Conservation (phyloP, 2,113 vertebrate species). For the Casuarius casuarius region DNA sequence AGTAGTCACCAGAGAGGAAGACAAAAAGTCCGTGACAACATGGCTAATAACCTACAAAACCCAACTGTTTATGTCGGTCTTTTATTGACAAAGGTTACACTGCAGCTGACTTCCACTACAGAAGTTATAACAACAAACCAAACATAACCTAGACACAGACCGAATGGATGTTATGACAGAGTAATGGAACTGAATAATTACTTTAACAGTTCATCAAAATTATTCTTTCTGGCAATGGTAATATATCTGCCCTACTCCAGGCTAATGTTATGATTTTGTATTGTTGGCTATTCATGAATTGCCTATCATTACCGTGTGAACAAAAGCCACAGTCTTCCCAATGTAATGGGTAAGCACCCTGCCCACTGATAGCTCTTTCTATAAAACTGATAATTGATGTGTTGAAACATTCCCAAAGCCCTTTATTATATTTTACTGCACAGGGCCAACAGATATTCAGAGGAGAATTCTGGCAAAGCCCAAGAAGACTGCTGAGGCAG, state of each 20-base stretch:
- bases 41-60: neutral
- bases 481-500: constrained; percentile 34
- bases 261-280: constrained; percentile 7
- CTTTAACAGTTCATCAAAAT: constrained; percentile 54
- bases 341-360: neutral
- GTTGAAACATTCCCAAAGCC: neutral
- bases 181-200: constrained; percentile 43
- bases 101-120: constrained; percentile 44
- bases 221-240: constrained; percentile 52
- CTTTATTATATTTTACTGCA: neutral
- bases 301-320: constrained; percentile 28
- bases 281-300: constrained; percentile 15
- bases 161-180: constrained; percentile 54
- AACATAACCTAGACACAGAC: constrained; percentile 44
- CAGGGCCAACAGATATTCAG: constrained; percentile 5
- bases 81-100: constrained; percentile 42
- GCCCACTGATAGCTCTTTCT: neutral
- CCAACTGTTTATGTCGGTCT: constrained; percentile 22
- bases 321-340: constrained; percentile 5
- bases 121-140: constrained; percentile 50
- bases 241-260: constrained; percentile 5
- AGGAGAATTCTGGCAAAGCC: constrained; percentile 27
- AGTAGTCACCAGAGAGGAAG: constrained; percentile 49
- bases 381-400: constrained; percentile 8
- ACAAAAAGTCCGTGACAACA: constrained; percentile 55